Evolutionary conservation across 2,888 invertebrate species (phyloP), one percentile per base, ranked within the genome.

Genomic region (Mythimna albipuncta): DNA sequence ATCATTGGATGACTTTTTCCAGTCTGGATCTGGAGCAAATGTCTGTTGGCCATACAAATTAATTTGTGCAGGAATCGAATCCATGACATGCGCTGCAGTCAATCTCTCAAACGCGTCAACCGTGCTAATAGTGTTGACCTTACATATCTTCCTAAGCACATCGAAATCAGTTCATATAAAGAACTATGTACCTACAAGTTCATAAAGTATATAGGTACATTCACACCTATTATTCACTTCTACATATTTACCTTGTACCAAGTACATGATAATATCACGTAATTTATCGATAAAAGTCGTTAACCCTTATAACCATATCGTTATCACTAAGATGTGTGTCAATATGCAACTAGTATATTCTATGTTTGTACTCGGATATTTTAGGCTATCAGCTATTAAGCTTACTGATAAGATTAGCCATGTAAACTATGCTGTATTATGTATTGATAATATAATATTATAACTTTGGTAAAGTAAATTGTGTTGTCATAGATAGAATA

Each of bases 261-360:
- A 64, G 57, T 44, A 64, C 38, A 63, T 55, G 38, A 72, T 55
- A 55, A 38, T 10, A 21, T 19, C 9, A 69, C 62, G 64, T 73
- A 70, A 77, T 41, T 70, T 75, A 83, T 78, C 79, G 62, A 72
- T 62, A 26, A 47, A 77, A 59, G 85, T 86, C 83, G 58, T 85
- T 83, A 72, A 76, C 85, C 85, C 63, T 19, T 75, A 16, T 72
- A 71, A 73, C 59, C 58, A 63, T 64, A 54, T 44, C 58, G 44
- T 76, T 85, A 86, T 86, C 85, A 44, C 0, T 69, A 50, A 76
- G 71, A 86, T 76, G 69, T 86, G 32, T 85, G 85, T 86, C 86
- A 86, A 83, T 76, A 85, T 77, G 64, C 72, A 78, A 61, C 62
- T 65, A 69, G 59, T n/a, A 67, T 83, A 69, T 69, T 54, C 44